Evolutionary conservation across 2,888 invertebrate species (phyloP), one percentile per base, ranked within the genome.

Genomic region (Tortrix viridana): DNA sequence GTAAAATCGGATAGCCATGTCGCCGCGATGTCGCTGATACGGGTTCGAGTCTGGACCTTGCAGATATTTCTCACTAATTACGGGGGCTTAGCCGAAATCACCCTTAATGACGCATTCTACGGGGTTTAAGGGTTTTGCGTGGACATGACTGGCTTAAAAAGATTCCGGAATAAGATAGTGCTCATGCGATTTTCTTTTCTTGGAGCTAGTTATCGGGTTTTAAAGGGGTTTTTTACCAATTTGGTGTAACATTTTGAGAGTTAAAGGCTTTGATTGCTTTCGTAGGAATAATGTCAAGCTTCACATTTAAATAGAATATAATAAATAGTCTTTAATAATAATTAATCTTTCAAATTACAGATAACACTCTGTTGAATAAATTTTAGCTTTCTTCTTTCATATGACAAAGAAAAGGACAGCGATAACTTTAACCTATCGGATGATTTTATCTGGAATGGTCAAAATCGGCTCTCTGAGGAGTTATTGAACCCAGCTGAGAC

Each of bases 21-120:
- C 88, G 72, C 75, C 87, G 72, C 75, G 87, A 88, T 88, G 87
- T 68, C 84, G 84, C 74, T 70, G 88, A 88, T 89, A 86, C 71
- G 56, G 69, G 77, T 81, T 83, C 80, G 77, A 82, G 69, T 76
- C 67, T 73, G 66, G 76, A 70, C 73, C 72, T 73, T 67, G 81
- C 80, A 79, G 84, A 87, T 86, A 84, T 81, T 82, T 80, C 76
- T 75, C 72, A 69, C 81, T 88, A 87, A 88, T 88, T 88, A 86
- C 82, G 73, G 38, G 68, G 68, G 76, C 75, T 80, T 76, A 78
- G 70, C 71, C 69, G 72, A 57, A 63, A 47, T 22, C 49, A 43
- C 32, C 62, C 56, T 23, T 37, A 46, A 7, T 16, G 23, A 14
- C 55, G 46, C 48, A 61, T 55, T 50, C 48, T 55, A 16, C 2